These are phyloP conservation scores for Acromyrmex charruanus DNA, from an alignment of 1,140 invertebrate genomes.

Conservation along the genomic window DNA sequence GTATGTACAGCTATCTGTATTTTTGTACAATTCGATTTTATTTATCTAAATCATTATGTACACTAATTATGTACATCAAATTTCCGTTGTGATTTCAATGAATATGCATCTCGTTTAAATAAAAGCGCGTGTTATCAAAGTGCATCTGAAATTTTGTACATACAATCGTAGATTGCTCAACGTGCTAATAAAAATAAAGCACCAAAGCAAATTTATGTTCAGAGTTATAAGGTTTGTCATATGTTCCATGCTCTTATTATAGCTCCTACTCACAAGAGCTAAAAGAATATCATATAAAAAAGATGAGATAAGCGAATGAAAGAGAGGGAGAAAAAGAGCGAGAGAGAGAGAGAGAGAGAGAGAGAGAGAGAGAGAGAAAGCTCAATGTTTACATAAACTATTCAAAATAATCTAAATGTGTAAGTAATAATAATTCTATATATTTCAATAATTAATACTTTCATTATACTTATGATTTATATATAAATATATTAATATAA, in stretches of 20 bases:
- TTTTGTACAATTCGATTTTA: no score
- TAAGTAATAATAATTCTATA: neutral
- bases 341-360: no score
- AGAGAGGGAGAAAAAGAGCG: neutral
- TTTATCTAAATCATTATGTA: no score
- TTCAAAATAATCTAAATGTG: neutral
- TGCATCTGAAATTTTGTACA: neutral
- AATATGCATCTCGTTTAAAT: conserved; percentile 50
- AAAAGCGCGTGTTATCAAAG: conserved; percentile 64
- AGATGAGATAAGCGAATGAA: conserved; percentile 2
- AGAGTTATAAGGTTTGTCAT: no score
- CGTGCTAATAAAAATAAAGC: conserved; percentile 15
- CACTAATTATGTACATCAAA: conserved; percentile 19
- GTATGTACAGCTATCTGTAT: no score
- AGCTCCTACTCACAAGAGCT: no score
- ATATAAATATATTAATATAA: neutral
- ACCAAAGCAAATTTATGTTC: conserved; percentile 37
- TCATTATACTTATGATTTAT: neutral
- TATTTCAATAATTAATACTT: conserved; percentile 7
- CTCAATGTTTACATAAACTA: neutral
- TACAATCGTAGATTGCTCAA: conserved; percentile 8
- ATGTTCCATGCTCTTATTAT: no score
- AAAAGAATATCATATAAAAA: conserved; percentile 21
- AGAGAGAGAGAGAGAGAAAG: neutral
- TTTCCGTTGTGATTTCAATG: neutral